Base-by-base conservation (phyloP, 2,797 vertebrate genomes). In the Channa striata region DNA sequence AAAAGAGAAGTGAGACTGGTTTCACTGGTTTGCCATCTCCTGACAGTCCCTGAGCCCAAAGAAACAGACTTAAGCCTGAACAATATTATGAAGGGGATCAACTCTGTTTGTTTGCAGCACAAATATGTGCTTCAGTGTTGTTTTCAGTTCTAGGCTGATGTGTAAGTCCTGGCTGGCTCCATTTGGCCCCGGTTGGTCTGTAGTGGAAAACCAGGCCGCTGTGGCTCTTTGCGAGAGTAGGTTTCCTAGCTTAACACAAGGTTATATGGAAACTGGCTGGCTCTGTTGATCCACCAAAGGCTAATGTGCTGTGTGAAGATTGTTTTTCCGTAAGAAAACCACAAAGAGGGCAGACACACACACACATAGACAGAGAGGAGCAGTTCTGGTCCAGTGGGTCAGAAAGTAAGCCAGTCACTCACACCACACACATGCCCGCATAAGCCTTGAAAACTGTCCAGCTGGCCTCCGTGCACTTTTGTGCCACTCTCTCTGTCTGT, bases 301-400 rank as follows among this genome's bases (percentile, higher is more conserved):
- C 86, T 74, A 84, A 88, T 88, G 86, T 85, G 68, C 83, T 84
- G 86, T 83, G 88, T 82, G 83, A 67, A 87, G 82, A 87, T 81
- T 87, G 85, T 88, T 89, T 90, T 91, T 90, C 89, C 84, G 13
- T 76, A 86, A 13, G 11, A 84, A 88, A 90, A 78, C 87, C 85
- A 43, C 82, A 71, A 70, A 48, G 74, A 75, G 54, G 59, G 59
- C 65, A 52, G 51, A 82, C 49, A 58, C 70, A 66, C 50, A 72
- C 49, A 75, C 72, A 71, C 46, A 51, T 46, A 63, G 72, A 66
- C 33, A 63, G 17, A 60, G 48, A 72, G 43, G 34, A 74, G 73
- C 50, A 59, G 54, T 76, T 83, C 72, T 79, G 84, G 80, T 88
- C 80, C 88, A 83, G 73, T 78, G 50, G 87, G 83, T 88, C 84